phyloP scores from a whole-genome alignment of 2,888 invertebrate species.

The Pediacus dermestoides region DNA sequence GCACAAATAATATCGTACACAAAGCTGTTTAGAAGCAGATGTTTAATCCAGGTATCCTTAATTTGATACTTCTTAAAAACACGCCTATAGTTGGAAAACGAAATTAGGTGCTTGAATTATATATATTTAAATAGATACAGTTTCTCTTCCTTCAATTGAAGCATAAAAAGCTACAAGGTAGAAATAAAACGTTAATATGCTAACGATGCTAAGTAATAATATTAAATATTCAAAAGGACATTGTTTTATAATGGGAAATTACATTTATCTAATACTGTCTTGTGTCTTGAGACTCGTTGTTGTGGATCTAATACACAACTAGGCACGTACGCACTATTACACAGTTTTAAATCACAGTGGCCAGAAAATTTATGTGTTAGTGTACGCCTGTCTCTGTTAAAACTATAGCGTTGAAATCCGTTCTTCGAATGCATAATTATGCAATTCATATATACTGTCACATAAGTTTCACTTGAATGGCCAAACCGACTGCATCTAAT shows the following conservation, averaged over 20 bases:
- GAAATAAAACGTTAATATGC: constrained; percentile 6
- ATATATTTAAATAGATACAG: too few species aligned
- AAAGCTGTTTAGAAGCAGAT: constrained; percentile 8
- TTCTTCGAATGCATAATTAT: constrained; percentile 43
- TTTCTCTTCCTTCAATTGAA: too few species aligned
- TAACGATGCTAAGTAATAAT: constrained; percentile 6
- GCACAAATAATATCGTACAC: constrained; percentile 8
- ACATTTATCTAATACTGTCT: too few species aligned
- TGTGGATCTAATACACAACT: constrained; percentile 18
- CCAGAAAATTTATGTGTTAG: constrained; percentile 40
- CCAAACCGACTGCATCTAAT: constrained; percentile 36
- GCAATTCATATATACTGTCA: constrained; percentile 42
- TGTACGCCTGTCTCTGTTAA: constrained; percentile 34
- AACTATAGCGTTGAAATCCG: constrained; percentile 39
- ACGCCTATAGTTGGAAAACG: too few species aligned
- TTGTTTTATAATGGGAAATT: too few species aligned
- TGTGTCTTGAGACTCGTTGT: too few species aligned
- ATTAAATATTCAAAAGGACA: constrained; percentile 7
- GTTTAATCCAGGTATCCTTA: constrained; percentile 15
- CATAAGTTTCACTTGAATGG: constrained; percentile 42
- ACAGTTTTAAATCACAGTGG: constrained; percentile 35
- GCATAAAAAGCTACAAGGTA: too few species aligned
- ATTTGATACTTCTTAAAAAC: constrained; percentile 9
- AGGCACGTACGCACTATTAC: constrained; percentile 28
- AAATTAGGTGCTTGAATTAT: too few species aligned